phyloP scores from a whole-genome alignment of 1,140 invertebrate species.

The Drosophila bipectinata region DNA sequence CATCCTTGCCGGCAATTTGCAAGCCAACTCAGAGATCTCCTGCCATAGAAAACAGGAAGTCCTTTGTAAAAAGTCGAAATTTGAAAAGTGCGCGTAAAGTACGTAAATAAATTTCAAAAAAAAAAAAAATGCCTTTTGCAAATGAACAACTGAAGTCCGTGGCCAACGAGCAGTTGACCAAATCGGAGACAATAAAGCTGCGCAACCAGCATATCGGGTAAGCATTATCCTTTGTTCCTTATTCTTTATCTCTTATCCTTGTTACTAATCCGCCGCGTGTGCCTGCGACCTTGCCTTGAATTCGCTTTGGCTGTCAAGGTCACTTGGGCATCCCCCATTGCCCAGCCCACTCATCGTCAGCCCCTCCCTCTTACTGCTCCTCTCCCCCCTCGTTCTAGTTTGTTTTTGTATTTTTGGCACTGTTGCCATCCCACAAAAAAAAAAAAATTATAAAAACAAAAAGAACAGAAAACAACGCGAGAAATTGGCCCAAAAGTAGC shows the following conservation, averaged over 20 bases:
- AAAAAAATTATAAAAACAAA: background rate
- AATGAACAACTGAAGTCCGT: constrained; percentile 77
- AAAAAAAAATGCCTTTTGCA: constrained; percentile 75
- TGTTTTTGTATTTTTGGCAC: constrained; percentile 31
- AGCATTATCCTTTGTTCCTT: constrained; percentile 72
- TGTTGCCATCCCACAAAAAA: constrained; percentile 23
- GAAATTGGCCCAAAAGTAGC: constrained; percentile 2
- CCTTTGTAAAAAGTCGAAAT: background rate
- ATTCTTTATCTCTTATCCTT: background rate
- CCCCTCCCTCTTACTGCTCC: background rate
- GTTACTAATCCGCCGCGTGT: constrained; percentile 7
- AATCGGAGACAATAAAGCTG: constrained; percentile 90
- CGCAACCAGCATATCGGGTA: constrained; percentile 92
- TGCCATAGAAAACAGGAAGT: constrained; percentile 16
- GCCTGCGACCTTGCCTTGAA: constrained; percentile 55
- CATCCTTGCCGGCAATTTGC: constrained; percentile 2
- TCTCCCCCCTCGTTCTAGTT: background rate
- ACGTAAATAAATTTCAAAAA: background rate
- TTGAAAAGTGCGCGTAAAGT: constrained; percentile 9
- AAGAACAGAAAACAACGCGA: constrained; percentile 2
- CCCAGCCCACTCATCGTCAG: constrained; percentile 54
- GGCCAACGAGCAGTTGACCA: constrained; percentile 88
- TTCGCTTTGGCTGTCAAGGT: constrained; percentile 69
- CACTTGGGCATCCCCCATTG: constrained; percentile 58
- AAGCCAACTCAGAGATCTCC: constrained; percentile 32